A percentile compares a stretch with the other conserved stretches of the same genome.
Conservation (phyloP, 2,113 vertebrate genomes). For the Tretioscincus oriximinensis region DNA sequence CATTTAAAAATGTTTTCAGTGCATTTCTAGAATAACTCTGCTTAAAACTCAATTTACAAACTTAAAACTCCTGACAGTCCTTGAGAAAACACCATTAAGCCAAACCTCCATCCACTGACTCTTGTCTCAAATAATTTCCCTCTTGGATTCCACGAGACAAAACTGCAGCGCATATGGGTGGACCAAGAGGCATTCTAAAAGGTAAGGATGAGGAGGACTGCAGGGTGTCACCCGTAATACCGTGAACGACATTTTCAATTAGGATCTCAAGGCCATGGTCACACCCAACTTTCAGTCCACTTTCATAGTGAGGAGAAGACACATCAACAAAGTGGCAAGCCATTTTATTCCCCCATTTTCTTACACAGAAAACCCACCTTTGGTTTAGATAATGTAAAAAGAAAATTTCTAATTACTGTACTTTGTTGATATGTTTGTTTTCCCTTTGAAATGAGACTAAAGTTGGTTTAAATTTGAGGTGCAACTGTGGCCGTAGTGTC, state of each 20-base stretch:
- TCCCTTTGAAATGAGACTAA: no score
- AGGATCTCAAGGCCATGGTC: no score
- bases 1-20: constrained; percentile 57
- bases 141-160: neutral
- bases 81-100: neutral
- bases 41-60: fast-evolving
- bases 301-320: no score
- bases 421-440: no score
- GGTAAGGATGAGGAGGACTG: neutral
- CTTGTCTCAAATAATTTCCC: neutral
- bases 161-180: neutral
- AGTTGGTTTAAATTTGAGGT: no score
- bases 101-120: neutral
- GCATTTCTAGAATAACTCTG: constrained; percentile 30
- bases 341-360: no score
- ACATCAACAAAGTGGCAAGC: no score
- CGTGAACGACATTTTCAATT: neutral
- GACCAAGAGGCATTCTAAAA: neutral
- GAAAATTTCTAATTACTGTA: no score
- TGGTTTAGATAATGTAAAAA: no score
- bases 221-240: neutral
- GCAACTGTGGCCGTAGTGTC: neutral
- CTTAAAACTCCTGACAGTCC: no score
- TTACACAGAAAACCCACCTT: no score
- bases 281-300: no score